These are phyloP conservation scores for Montipora efflorescens DNA, from an alignment of 64 coral and sea anemone genomes.

Conservation along the genomic window DNA sequence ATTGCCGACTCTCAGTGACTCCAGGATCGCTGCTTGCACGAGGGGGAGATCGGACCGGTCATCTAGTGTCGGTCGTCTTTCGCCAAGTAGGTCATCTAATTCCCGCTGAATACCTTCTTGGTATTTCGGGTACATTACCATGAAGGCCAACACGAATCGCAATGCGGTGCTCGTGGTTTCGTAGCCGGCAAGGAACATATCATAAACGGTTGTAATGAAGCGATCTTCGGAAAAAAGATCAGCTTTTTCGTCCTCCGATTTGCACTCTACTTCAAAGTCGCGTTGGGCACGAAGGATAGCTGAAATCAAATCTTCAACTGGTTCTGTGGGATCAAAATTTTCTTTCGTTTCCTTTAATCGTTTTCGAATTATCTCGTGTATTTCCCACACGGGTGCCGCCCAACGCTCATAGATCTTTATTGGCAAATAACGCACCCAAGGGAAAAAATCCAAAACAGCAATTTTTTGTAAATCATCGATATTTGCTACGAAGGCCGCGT, in stretches of 20 bases:
- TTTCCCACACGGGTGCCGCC: not conserved
- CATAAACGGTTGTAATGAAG: constrained; percentile 21
- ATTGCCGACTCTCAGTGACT: constrained; percentile 20
- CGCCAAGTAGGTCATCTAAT: constrained; percentile 18
- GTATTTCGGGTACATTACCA: not conserved
- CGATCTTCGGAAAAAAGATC: constrained; percentile 22
- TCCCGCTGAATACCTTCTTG: constrained; percentile 32
- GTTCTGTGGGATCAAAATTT: constrained; percentile 25
- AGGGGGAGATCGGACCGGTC: constrained; percentile 38
- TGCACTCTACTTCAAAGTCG: not conserved
- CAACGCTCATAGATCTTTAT: constrained; percentile 1
- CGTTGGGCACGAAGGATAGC: constrained; percentile 29
- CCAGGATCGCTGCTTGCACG: constrained; percentile 37
- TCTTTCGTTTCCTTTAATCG: constrained; percentile 5
- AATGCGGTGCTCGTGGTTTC: constrained; percentile 52
- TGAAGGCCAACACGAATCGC: constrained; percentile 6
- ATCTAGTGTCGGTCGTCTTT: not conserved
- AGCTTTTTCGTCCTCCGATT: not conserved
- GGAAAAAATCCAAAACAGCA: constrained; percentile 12
- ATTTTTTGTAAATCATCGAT: not conserved
- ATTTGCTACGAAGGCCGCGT: not conserved
- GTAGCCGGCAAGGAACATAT: constrained; percentile 36
- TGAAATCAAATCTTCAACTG: constrained; percentile 24
- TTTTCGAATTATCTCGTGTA: constrained; percentile 1
- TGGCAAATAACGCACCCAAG: constrained; percentile 48